Evolutionary conservation across 1,140 invertebrate species (phyloP), one percentile per base, ranked within the genome.

Genomic region (Scaptodrosophila lebanonensis): DNA sequence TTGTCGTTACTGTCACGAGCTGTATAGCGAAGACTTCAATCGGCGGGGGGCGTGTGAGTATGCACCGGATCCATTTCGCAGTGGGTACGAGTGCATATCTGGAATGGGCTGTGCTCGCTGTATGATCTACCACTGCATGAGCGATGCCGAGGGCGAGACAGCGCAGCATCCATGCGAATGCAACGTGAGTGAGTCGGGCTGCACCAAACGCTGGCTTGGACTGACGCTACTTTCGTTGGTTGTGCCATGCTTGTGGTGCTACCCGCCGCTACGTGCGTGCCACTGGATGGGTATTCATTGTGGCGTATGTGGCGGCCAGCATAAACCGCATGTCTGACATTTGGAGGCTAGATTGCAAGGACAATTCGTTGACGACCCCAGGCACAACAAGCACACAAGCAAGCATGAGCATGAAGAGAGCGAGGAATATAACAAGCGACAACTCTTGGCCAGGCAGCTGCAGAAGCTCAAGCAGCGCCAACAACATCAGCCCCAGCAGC

Each of bases 231-330:
- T 98, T 29, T 96, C 95, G 29, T 87, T 98, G 45, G 88, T 98
- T 68, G 92, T 98, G 75, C 97, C 96, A 50, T 98, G 97, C 88
- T 90, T 98, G 51, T 98, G 95, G 91, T 95, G 95, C 88, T 98
- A 98, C 89, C 91, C 94, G 69, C 96, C 95, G 29, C 90, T 97
- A 13, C 91, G 92, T 60, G 92, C 93, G 56, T 93, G 94, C 76
- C 96, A 98, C 88, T 91, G 91, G 88, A 94, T 94, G 67, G 94
- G 94, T 35, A 90, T 93, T 48, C 88, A 89, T 3, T 95, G 93
- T 73, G 92, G 93, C 13, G 84, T 95, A 17, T 95, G 95, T 65
- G 95, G 95, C n/a, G 94, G 94, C 0, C 90, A 91, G 56, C 95
- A 97, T 88, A 91, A 92, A 73, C 92, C 93, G 64, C 84, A 87